Conservation (phyloP, 2,113 vertebrate genomes). For the Xenus cinereus region DNA sequence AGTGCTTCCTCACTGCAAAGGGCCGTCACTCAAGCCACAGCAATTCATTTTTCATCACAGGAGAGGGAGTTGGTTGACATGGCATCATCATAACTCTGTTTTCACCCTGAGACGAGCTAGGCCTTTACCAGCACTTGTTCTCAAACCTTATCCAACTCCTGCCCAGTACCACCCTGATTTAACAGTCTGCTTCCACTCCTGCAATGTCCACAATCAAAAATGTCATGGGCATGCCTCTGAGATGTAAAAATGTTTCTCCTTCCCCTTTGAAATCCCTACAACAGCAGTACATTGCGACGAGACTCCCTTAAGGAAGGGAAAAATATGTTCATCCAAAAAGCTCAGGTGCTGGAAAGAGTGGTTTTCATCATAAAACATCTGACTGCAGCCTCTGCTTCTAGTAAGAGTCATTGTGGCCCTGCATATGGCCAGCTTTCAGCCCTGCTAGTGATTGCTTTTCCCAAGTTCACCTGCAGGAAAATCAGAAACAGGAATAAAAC, state of each 20-base stretch:
- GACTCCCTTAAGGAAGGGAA: background rate
- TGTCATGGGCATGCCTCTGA: background rate
- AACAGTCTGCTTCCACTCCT: background rate
- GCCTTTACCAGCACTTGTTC: background rate
- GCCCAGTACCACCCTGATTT: background rate
- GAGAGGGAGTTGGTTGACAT: background rate
- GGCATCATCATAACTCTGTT: background rate
- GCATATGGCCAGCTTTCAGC: background rate
- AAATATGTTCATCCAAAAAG: background rate
- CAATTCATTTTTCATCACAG: background rate
- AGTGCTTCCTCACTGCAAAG: background rate
- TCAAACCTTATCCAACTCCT: background rate
- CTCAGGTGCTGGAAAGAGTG: background rate
- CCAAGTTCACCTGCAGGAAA: background rate
- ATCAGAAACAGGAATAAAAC: background rate
- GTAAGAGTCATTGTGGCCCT: background rate
- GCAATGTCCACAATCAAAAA: background rate
- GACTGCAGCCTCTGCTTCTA: background rate
- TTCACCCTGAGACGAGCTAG: background rate
- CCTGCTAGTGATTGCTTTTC: background rate
- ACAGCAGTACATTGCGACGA: background rate
- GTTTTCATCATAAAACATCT: background rate
- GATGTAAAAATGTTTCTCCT: background rate
- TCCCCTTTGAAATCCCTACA: background rate
- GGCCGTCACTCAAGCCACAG: accelerated